Evolutionary conservation across 2,888 invertebrate species (phyloP), one percentile per base, ranked within the genome.

Genomic region (Caenorhabditis sp.): DNA sequence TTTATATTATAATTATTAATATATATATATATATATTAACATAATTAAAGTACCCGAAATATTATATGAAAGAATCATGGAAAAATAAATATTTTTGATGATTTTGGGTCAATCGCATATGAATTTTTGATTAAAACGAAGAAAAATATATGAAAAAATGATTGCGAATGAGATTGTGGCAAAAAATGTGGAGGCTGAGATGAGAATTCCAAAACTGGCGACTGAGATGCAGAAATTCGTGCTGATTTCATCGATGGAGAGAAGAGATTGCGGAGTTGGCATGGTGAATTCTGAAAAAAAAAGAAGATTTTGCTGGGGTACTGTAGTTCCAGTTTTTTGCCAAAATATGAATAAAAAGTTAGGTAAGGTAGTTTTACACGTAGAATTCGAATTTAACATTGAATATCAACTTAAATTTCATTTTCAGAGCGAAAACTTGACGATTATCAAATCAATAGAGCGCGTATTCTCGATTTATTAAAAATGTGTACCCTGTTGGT

Each of bases 131-230:
- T 67, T 59, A 21, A 67, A 71, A 53, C 77, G 72, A 21, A 82
- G 57, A 17, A 81, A 62, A 38, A 80, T 53, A 54, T 76, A 63
- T 26, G 67, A 69, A 50, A 81, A 60, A 21, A 84, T 56, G 8
- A 76, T 60, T 31, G 71, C 78, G 43, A 77, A 43, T 3, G 81
- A 78, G 21, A 83, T 59, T 1, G 85, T 85, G 58, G 80, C 67
- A 8, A 86, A 72, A 70, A 86, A 86, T 1, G 86, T 86, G 17
- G 80, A 73, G 1, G 83, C 75, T 21, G 84, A 82, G 43, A 86
- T 70, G 26, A 86, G 67, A 21, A 82, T 59, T 4, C 84, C 85
- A 54, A 85, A 85, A n/a, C 76, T 77, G 31, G 76, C 74, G 10
- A 85, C 67, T 0, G 84, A 83, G 4, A 85, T 70, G 59, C 85